Evolutionary conservation across 2,888 invertebrate species (phyloP).

Genomic region (Apoda limacodes): DNA sequence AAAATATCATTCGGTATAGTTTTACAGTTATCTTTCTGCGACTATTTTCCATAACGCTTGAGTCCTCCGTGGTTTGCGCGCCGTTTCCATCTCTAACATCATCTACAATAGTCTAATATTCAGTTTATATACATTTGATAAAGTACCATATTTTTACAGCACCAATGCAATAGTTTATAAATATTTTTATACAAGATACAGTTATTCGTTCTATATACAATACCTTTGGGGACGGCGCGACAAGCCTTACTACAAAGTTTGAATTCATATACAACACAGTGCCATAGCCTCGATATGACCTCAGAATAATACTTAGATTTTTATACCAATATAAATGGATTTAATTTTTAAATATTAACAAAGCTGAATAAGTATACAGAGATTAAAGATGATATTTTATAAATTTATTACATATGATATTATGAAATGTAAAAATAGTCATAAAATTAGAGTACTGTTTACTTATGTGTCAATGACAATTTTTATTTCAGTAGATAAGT

Average conservation of each 20-base stretch:
- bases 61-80: conserved; percentile 48
- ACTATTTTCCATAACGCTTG: conserved; percentile 42
- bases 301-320: conserved; percentile 68
- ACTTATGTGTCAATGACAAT: too few species aligned
- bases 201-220: conserved; percentile 31
- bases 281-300: conserved; percentile 65
- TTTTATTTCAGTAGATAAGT: too few species aligned
- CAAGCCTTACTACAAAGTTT: conserved; percentile 51
- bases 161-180: conserved; percentile 63
- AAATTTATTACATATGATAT: conserved; percentile 66
- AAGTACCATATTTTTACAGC: neutral
- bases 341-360: conserved; percentile 70
- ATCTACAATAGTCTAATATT: conserved; percentile 40
- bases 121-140: conserved; percentile 28
- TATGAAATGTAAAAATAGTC: conserved; percentile 65
- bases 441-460: conserved; percentile 59
- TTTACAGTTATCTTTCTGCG: conserved; percentile 54
- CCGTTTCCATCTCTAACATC: conserved; percentile 31
- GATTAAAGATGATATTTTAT: conserved; percentile 71
- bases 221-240: conserved; percentile 35
- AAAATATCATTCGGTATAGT: too few species aligned
- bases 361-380: conserved; percentile 70
- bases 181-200: conserved; percentile 64
- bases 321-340: conserved; percentile 71
- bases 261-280: conserved; percentile 58